Evolutionary conservation across 2,797 vertebrate species (phyloP), one percentile per base, ranked within the genome.

Genomic region (Lithobates pipiens): DNA sequence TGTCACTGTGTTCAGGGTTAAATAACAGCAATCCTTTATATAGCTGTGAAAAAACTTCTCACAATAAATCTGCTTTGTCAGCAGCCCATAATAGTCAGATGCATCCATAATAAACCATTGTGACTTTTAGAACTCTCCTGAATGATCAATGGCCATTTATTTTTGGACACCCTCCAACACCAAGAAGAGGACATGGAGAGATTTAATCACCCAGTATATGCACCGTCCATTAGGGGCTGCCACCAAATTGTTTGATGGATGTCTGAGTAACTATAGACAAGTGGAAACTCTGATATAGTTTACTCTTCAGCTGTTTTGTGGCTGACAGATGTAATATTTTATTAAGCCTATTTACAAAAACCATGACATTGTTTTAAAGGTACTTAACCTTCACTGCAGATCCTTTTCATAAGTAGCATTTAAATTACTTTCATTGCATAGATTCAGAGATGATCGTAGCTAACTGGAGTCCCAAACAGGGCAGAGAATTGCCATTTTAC

Each of bases 141-240:
- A 39, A 39, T 39, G 39, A 39, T 39, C 39, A 39, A 72, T 39
- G 10, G 34, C 32, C 70, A 72, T 72, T 72, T 72, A 36, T 72
- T 72, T 27, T 39, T 72, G 70, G 70, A 36, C 39, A 36, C 15
- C 70, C 34, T 72, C 70, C 70, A 72, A 72, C 8, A 39, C 7
- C 39, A 39, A 39, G 39, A 39, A 72, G 34, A 36, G 34, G 10
- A 36, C 70, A 39, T 72, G 70, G 11, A 72, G 39, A 36, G 70
- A 72, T 72, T 72, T 27, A 36, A 72, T 72, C 70, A 72, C 32
- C 23, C 11, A 72, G 39, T 72, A 23, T 72, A 25, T 72, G 16
- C 70, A 46, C 44, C 44, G 2, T 29, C 25, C 68, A 70, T 70
- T 29, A 29, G 27, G 68, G 16, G 13, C 13, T 32, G 10, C 44